Evolutionary conservation across 1,140 invertebrate genomes (phyloP).

Genomic region (Megathymus violae): DNA sequence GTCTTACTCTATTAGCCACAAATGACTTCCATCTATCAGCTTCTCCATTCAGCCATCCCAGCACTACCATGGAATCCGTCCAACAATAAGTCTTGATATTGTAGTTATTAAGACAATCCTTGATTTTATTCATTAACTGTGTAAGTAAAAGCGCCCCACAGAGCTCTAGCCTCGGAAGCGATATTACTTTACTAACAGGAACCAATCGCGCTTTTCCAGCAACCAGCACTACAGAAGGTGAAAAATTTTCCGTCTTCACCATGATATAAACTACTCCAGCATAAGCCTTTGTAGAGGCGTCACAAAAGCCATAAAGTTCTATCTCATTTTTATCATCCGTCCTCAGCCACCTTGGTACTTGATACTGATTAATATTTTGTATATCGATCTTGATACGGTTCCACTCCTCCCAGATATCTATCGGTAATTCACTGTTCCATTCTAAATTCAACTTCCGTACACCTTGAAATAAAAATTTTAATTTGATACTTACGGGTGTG

Average conservation of each 20-base stretch:
- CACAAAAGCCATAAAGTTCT: constrained; percentile 29
- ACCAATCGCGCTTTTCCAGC: constrained; percentile 22
- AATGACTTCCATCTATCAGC: constrained; percentile 32
- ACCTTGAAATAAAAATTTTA: constrained; percentile 29
- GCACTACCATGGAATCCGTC: constrained; percentile 35
- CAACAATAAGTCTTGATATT: constrained; percentile 32
- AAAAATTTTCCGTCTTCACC: background rate
- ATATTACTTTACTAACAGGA: constrained; percentile 21
- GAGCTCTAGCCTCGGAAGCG: constrained; percentile 17
- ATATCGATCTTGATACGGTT: constrained; percentile 23
- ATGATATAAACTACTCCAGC: constrained; percentile 31
- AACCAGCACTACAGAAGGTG: constrained; percentile 5
- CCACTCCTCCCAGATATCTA: too few relatives aligned
- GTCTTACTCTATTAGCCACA: constrained; percentile 35
- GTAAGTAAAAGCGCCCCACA: constrained; percentile 23
- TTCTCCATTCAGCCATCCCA: constrained; percentile 36
- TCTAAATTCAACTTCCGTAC: background rate
- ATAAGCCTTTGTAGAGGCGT: constrained; percentile 17
- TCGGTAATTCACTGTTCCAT: too few relatives aligned
- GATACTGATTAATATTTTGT: constrained; percentile 20
- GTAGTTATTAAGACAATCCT: constrained; percentile 14
- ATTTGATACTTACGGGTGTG: constrained; percentile 40
- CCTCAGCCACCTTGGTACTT: constrained; percentile 32
- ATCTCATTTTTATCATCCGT: background rate
- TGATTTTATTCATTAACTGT: constrained; percentile 31